Base-by-base conservation (phyloP, 2,888 invertebrate species). In the Andrena marginata region DNA sequence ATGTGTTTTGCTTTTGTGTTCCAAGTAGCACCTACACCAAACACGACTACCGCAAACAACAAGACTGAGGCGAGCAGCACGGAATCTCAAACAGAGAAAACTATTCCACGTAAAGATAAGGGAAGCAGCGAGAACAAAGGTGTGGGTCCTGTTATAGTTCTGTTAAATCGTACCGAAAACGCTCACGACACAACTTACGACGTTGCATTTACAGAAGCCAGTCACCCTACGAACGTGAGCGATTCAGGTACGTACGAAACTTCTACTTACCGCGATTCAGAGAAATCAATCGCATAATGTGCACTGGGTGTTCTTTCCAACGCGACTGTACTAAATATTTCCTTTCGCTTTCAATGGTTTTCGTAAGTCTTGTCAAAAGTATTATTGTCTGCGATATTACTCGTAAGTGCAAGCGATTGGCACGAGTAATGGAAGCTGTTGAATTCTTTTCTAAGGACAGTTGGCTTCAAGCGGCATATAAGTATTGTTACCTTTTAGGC, bases 51-150 rank as follows among this genome's bases (percentile, higher is more conserved):
- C 20, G 48, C 59, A 13, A 69, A 2, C 23, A 69, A 67, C 6
- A 48, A 65, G 48, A 74, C 69, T 23, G 54, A 62, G 35, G 23
- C n/a, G 51, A 68, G 0, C 10, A 51, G 59, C 42, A 29, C 65
- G 26, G 48, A 70, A 67, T 62, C 80, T 65, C 59, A 51, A 10
- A 16, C 23, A 33, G 2, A 49, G 5, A 20, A 80, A 23, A 31
- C 10, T 33, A 16, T 6, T 1, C 6, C 59, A 13, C 8, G 0
- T 0, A 31, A 42, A 13, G 42, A n/a, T 10, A 54, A 54, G 49
- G 51, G 42, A 26, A 31, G 3, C 4, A 10, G 6, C 23, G 13
- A 16, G n/a, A 51, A 56, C 20, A 70, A 33, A 13, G 4, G 42
- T 31, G 2, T 8, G 23, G 48, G 23, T 42, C 1, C 8, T 10